A percentile compares a stretch with the other conserved stretches of the same genome.
Conservation (phyloP, 2,888 invertebrate genomes). For the Hypselothyrea guttata region DNA sequence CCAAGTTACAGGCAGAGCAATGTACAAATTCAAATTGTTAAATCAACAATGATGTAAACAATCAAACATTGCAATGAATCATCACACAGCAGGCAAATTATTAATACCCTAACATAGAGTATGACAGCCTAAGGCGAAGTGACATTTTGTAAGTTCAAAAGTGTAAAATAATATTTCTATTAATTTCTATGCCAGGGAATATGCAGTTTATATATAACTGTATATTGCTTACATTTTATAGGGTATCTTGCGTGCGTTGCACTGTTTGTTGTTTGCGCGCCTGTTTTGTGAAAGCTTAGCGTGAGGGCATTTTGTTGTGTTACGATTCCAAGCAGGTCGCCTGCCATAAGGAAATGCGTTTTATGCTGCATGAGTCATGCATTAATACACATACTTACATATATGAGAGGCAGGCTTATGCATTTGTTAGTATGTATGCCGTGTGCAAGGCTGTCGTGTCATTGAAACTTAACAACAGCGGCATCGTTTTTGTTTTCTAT, state of each 20-base stretch:
- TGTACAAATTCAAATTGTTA: slow-evolving; percentile 4
- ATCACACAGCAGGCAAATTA: slow-evolving; percentile 23
- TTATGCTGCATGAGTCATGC: slow-evolving; percentile 44
- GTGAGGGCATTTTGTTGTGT: slow-evolving; percentile 11
- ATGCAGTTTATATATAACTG: too few species aligned
- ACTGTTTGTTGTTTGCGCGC: not conserved
- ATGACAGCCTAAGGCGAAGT: too few species aligned
- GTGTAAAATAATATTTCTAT: too few species aligned
- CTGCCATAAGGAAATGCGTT: slow-evolving; percentile 51
- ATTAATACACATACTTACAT: not conserved
- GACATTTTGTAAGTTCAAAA: not conserved
- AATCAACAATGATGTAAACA: slow-evolving; percentile 62
- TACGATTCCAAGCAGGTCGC: slow-evolving; percentile 24
- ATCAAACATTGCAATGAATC: slow-evolving; percentile 51
- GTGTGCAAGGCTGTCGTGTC: slow-evolving; percentile 3
- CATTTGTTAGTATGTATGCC: not conserved
- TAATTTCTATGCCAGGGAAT: too few species aligned
- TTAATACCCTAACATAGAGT: slow-evolving; percentile 2
- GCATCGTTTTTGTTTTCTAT: too few species aligned
- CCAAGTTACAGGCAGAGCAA: slow-evolving; percentile 50
- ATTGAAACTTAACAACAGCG: slow-evolving; percentile 38
- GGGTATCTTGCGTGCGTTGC: slow-evolving; percentile 2
- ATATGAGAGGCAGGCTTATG: not conserved
- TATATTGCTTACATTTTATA: too few species aligned
- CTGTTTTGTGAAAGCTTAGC: slow-evolving; percentile 9